Evolutionary conservation across 2,797 vertebrate species (phyloP), one percentile per base, ranked within the genome.

Genomic region (Sebastes hubbsi): DNA sequence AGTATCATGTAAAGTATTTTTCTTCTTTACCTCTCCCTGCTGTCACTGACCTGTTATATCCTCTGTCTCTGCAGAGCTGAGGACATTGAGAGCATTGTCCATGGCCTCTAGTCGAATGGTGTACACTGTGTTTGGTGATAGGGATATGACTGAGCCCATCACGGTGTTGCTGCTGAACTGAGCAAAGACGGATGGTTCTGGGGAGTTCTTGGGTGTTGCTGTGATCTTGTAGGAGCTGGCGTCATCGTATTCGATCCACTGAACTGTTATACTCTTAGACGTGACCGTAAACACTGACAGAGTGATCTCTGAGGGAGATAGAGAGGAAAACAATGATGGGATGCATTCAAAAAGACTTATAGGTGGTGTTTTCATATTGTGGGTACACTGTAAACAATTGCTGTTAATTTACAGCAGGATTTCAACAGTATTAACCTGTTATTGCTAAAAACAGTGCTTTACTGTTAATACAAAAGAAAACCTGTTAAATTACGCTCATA

Each of bases 141-240:
- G 92, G 2, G 94, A 95, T 83, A 83, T 95, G 64, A 98, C 75
- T 1, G 95, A 94, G 69, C 95, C 96, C 85, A 96, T 94, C 62
- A 96, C 75, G 0, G 92, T 93, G 77, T 85, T 93, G 52, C 93
- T 92, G 65, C 93, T 92, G 84, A 96, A 97, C 75, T 92, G 89
- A 52, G 86, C 82, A 34, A 93, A 93, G 49, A 95, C 84, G 0
- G 94, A 86, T 11, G 46, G 72, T 14, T 76, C 91, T 0, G 90
- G 76, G 2, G 87, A 92, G 82, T 94, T 95, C 62, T 91, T 91
- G 52, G 95, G 93, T 8, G 89, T 95, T 2, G 95, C 95, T 30
- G 91, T 96, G 82, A 97, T 86, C 91, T 92, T 96, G 90, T 96
- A 97, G 76, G 95, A 97, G 83, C 91, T 91, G 66, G 95, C 94